These are phyloP conservation scores for Salmo trutta DNA, from an alignment of 2,797 vertebrate genomes.

Conservation along the genomic window DNA sequence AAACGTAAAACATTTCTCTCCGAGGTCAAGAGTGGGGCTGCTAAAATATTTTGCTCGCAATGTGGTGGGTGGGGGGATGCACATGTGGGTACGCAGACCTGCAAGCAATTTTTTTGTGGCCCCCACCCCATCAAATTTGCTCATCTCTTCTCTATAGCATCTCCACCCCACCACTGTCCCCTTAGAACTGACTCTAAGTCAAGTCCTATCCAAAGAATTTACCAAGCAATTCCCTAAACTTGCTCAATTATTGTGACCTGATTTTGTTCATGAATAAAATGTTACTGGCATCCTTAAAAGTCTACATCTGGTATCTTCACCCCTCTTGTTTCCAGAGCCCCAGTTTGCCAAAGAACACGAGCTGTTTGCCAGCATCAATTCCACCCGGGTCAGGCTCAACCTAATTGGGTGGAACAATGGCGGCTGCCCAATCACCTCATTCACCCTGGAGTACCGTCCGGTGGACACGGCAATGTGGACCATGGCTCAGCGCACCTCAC, in stretches of 20 bases:
- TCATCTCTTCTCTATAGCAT: no score
- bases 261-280: neutral
- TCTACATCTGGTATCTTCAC: neutral
- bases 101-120: no score
- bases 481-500: conserved; percentile 90
- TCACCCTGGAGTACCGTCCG: conserved; percentile 92
- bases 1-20: no score
- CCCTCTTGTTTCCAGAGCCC: conserved; percentile 78
- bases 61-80: no score
- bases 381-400: conserved; percentile 89
- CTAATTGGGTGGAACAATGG: conserved; percentile 98
- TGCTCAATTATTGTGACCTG: neutral
- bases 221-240: neutral
- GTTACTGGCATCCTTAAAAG: neutral
- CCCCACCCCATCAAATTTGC: no score
- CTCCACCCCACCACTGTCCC: no score
- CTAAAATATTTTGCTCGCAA: no score
- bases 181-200: neutral
- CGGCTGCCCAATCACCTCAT: conserved; percentile 95
- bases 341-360: conserved; percentile 99
- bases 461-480: conserved; percentile 92
- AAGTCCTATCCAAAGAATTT: neutral
- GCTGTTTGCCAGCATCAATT: conserved; percentile 95
- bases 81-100: no score
- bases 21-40: no score